Percentiles rank a stretch among this genome's conserved stretches.
Conservation (phyloP, 1,140 invertebrate genomes). For the Pantala flavescens region DNA sequence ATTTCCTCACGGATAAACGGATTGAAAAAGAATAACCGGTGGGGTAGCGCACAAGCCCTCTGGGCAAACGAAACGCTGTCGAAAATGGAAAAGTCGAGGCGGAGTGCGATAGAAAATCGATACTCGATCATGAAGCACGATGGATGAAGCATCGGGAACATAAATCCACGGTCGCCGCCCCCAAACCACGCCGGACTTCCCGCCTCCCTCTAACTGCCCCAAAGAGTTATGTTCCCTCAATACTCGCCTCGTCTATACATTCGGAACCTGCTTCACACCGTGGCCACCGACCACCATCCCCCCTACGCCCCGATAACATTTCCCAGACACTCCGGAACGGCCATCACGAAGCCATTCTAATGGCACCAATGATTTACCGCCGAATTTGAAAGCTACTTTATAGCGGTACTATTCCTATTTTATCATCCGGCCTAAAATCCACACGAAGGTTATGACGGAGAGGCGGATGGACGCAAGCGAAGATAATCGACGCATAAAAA, state of each 20-base stretch:
- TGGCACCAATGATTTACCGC: conserved; percentile 18
- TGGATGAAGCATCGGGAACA: background rate
- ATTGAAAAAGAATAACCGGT: background rate
- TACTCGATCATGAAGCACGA: background rate
- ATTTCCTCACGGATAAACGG: too few relatives aligned
- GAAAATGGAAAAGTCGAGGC: background rate
- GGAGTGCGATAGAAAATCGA: background rate
- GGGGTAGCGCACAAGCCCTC: background rate
- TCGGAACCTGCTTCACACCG: background rate
- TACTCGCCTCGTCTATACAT: background rate
- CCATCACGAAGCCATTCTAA: background rate
- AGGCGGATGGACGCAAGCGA: background rate
- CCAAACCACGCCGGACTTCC: background rate
- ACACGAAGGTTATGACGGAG: conserved; percentile 7
- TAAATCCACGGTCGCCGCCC: background rate
- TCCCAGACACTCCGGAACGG: background rate
- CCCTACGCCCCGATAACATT: conserved; percentile 6
- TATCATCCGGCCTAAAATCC: conserved; percentile 16
- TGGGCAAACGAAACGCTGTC: background rate
- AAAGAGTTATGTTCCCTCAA: background rate
- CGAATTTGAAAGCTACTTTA: conserved; percentile 21
- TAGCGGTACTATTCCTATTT: conserved; percentile 20
- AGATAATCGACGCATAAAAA: background rate
- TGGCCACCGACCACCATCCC: background rate
- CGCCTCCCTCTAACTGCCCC: background rate